phyloP scores from a whole-genome alignment of 2,888 invertebrate species.

The Drosophila kanekoi region DNA sequence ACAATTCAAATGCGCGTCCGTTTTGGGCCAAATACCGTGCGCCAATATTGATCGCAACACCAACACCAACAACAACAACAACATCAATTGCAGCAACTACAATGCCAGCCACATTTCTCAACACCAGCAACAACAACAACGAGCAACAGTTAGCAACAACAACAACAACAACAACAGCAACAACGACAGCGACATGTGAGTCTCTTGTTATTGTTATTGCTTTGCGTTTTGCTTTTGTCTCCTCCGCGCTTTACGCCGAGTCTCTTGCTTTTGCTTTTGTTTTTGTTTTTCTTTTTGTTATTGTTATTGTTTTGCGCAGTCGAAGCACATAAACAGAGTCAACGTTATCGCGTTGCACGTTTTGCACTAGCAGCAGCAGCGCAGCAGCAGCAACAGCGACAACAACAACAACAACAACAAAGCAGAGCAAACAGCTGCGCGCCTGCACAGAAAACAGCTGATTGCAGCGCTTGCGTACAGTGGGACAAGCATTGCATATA shows the following conservation, averaged over 20 bases:
- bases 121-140: constrained; percentile 19
- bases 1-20: constrained; percentile 50
- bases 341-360: constrained; percentile 51
- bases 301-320: constrained; percentile 21
- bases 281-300: constrained; percentile 18
- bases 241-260: constrained; percentile 12
- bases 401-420: constrained; percentile 9
- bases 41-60: constrained; percentile 5
- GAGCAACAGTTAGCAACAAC: constrained; percentile 14
- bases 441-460: constrained; percentile 47
- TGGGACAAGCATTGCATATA: constrained; percentile 24
- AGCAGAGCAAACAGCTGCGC: constrained; percentile 43
- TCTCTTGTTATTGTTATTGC: constrained; percentile 47
- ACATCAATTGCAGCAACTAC: constrained; percentile 4
- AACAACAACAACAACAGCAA: constrained; percentile 7
- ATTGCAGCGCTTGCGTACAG: constrained; percentile 43
- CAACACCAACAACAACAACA: constrained; percentile 10
- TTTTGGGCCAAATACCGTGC: constrained; percentile 22
- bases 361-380: constrained; percentile 27
- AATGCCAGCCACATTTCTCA: constrained; percentile 14
- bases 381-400: constrained; percentile 5
- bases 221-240: constrained; percentile 27
- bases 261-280: constrained; percentile 8
- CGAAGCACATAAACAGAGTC: constrained; percentile 12
- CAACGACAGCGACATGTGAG: constrained; percentile 46